Conservation (phyloP, 2,113 vertebrate genomes). For the Serinus canaria region DNA sequence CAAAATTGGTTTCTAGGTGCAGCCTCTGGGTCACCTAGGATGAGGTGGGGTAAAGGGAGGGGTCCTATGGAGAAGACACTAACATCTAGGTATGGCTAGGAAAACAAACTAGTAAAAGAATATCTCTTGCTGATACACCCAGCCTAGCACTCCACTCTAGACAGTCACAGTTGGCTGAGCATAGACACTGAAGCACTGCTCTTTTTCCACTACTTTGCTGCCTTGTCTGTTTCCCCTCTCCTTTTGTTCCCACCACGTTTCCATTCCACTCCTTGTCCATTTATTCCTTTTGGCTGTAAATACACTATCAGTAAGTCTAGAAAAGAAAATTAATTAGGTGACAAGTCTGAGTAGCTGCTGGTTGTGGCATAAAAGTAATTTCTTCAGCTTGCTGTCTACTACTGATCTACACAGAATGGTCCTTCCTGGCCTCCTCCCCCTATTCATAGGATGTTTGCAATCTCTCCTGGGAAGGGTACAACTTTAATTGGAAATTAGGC, state of each 20-base stretch:
- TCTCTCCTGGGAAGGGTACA: conserved; percentile 30
- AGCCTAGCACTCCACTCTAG: neutral
- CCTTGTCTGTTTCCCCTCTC: neutral
- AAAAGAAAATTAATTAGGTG: neutral
- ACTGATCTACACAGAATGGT: neutral
- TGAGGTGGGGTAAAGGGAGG: neutral
- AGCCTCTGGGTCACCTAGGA: neutral
- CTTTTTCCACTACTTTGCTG: neutral
- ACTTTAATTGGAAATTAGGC: conserved; percentile 53
- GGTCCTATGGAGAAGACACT: neutral
- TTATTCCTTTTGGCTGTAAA: neutral
- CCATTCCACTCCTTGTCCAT: neutral
- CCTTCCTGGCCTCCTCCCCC: neutral
- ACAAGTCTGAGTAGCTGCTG: neutral
- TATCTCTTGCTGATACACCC: neutral
- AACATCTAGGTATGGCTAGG: neutral
- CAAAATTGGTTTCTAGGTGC: neutral
- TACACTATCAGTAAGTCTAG: neutral
- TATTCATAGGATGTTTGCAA: neutral
- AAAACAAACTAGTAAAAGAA: neutral
- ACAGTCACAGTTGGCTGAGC: neutral
- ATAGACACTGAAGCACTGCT: neutral
- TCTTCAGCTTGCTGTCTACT: neutral
- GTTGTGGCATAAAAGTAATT: neutral
- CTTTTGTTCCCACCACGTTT: neutral